Conservation (phyloP, 92 coral and sea anemone species). For the Galaxea fascicularis region DNA sequence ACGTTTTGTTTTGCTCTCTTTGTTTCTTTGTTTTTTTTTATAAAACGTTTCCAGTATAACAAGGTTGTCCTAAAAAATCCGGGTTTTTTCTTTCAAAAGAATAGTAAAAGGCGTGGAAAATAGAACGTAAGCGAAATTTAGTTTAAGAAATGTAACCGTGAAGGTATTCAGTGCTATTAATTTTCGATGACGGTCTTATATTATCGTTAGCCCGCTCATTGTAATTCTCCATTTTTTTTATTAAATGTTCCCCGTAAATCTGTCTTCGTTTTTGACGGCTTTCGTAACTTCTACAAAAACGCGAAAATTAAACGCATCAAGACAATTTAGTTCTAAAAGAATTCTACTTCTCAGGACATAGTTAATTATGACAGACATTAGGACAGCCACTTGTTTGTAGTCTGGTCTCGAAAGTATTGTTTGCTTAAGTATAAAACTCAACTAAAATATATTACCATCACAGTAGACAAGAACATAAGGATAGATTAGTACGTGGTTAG, state of each 20-base stretch:
- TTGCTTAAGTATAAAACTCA: conserved; percentile 7
- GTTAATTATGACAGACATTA: background rate
- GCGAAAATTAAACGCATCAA: background rate
- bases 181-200: too few relatives aligned
- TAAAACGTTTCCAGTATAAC: background rate
- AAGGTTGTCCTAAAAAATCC: too few relatives aligned
- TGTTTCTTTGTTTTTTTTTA: background rate
- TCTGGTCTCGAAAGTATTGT: conserved; percentile 25
- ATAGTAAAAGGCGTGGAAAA: too few relatives aligned
- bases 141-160: too few relatives aligned
- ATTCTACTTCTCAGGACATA: background rate
- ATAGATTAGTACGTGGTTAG: background rate
- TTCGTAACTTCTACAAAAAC: background rate
- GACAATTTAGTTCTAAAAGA: background rate
- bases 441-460: conserved; percentile 3
- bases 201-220: too few relatives aligned
- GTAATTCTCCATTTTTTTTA: too few relatives aligned
- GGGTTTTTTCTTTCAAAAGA: too few relatives aligned
- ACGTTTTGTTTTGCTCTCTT: too few relatives aligned
- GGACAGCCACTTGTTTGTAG: conserved; percentile 11
- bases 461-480: conserved; percentile 1
- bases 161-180: too few relatives aligned
- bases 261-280: background rate
- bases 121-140: too few relatives aligned
- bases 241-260: too few relatives aligned